Evolutionary conservation across 2,797 vertebrate genomes (phyloP).

Genomic region (Peromyscus melanophrys): DNA sequence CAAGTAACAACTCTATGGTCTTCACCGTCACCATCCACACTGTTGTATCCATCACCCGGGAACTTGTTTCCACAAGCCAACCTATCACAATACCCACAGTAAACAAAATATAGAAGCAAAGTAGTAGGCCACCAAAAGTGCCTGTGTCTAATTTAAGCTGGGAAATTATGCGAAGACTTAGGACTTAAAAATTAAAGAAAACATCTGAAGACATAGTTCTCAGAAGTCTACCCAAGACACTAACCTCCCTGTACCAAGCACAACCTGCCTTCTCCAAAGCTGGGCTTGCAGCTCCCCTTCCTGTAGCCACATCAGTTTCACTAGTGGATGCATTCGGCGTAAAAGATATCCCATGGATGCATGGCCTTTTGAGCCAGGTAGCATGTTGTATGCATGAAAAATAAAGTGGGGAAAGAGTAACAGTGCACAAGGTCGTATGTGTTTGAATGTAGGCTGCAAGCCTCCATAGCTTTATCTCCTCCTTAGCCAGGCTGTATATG

Average conservation of each 20-base stretch:
- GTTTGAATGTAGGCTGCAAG: not conserved
- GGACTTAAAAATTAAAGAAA: not conserved
- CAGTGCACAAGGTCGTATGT: not conserved
- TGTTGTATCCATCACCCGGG: not conserved
- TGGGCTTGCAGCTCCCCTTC: not conserved
- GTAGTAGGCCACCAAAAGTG: not conserved
- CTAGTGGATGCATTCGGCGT: not conserved
- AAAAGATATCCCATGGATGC: not conserved
- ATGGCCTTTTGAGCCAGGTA: not conserved
- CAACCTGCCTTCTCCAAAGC: conserved; percentile 6
- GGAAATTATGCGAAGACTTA: not conserved
- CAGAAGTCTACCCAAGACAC: not conserved
- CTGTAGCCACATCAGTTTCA: not conserved
- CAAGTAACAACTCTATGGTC: not conserved
- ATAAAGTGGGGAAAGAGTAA: not conserved
- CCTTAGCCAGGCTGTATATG: not conserved
- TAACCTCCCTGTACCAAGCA: not conserved
- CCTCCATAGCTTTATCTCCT: not conserved
- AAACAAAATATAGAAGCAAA: not conserved
- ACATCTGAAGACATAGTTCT: not conserved
- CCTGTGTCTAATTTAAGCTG: not conserved
- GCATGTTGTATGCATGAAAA: not conserved
- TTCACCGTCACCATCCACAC: not conserved
- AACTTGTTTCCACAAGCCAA: not conserved
- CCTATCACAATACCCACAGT: not conserved